phyloP scores from a whole-genome alignment of 2,888 invertebrate species.

The Tinea pellionella region DNA sequence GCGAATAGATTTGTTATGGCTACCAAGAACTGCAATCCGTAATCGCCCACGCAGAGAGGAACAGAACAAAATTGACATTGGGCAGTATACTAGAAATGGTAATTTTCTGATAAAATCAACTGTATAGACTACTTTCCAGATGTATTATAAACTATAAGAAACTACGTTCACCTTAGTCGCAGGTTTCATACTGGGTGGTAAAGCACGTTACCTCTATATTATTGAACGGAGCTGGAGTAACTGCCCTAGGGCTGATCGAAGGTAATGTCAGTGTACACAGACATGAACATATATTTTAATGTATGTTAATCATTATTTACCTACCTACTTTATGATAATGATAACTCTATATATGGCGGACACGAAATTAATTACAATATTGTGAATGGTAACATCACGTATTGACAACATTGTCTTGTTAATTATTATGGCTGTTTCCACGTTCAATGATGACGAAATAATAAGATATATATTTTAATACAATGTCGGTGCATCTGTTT shows the following conservation, averaged over 20 bases:
- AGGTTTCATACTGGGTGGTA: conserved; percentile 11
- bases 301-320: conserved; percentile 3
- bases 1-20: no score
- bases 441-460: not conserved
- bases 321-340: not conserved
- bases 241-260: conserved; percentile 10
- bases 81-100: not conserved
- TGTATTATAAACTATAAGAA: not conserved
- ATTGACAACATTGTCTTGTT: not conserved
- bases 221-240: not conserved
- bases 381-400: not conserved
- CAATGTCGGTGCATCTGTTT: no score
- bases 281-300: not conserved
- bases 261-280: conserved; percentile 7
- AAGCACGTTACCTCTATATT: conserved; percentile 3
- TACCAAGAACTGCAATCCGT: not conserved
- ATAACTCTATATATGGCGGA: not conserved
- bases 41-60: not conserved
- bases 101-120: not conserved
- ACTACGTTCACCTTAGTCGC: not conserved
- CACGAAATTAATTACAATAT: not conserved
- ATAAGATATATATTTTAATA: not conserved
- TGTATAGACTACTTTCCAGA: not conserved
- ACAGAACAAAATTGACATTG: not conserved
- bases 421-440: not conserved